Percentiles rank a stretch among this genome's conserved stretches.
Conservation (phyloP, 2,888 invertebrate genomes). For the Drosophila fungiperda region DNA sequence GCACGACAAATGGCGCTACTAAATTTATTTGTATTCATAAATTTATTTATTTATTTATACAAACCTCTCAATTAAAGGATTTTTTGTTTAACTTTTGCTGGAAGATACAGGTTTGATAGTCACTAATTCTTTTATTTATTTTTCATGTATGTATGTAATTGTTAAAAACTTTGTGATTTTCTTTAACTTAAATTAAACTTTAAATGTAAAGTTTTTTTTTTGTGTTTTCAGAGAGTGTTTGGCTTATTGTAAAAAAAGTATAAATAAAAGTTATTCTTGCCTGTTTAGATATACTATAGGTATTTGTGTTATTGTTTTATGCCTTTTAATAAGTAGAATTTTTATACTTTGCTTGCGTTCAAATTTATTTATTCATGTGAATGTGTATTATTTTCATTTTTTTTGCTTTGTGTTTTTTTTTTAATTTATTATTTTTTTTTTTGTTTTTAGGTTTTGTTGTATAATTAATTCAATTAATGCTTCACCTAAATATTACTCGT, state of each 20-base stretch:
- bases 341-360: conserved; percentile 52
- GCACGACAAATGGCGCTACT: conserved; percentile 49
- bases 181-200: conserved; percentile 42
- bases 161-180: conserved; percentile 59
- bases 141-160: conserved; percentile 50
- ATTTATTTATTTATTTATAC: conserved; percentile 54
- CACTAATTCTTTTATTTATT: conserved; percentile 83
- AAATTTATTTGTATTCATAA: conserved; percentile 49
- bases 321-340: conserved; percentile 64
- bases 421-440: neutral
- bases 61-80: conserved; percentile 64
- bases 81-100: conserved; percentile 77
- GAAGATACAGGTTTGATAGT: conserved; percentile 85
- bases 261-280: conserved; percentile 72
- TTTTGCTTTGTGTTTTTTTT: conserved; percentile 15
- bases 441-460: conserved; percentile 63
- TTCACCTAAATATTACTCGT: conserved; percentile 84
- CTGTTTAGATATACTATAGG: conserved; percentile 54
- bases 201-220: conserved; percentile 15
- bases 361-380: conserved; percentile 53
- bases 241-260: conserved; percentile 73
- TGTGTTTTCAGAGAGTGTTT: conserved; percentile 36
- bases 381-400: conserved; percentile 37
- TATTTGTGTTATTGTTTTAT: conserved; percentile 75
- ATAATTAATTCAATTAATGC: conserved; percentile 81